These are phyloP conservation scores for Tenthredo notha DNA, from an alignment of 2,888 invertebrate genomes.

Conservation along the genomic window DNA sequence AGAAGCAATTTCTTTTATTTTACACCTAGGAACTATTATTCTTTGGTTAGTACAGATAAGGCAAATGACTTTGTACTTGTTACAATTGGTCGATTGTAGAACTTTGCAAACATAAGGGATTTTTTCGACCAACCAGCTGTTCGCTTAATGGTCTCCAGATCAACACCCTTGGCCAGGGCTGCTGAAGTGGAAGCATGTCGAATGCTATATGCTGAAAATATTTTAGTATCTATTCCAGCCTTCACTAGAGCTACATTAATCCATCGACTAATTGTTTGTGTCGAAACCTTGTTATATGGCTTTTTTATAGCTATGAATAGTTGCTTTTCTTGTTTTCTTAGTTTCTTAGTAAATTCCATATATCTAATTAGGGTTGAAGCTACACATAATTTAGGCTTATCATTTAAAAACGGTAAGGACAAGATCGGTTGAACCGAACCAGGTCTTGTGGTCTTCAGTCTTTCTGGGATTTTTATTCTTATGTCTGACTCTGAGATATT, in stretches of 20 bases:
- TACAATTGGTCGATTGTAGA: slow-evolving; percentile 12
- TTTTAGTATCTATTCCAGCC: background rate
- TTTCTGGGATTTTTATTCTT: too few relatives aligned
- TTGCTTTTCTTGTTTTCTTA: background rate
- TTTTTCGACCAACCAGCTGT: slow-evolving; percentile 27
- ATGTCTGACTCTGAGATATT: too few relatives aligned
- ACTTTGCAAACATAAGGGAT: slow-evolving; percentile 11
- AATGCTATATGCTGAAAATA: too few relatives aligned
- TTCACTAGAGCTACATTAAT: background rate
- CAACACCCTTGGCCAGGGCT: background rate
- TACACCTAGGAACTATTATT: background rate
- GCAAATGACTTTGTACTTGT: background rate
- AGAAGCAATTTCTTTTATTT: too few relatives aligned
- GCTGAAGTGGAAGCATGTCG: slow-evolving; percentile 2
- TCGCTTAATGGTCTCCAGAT: background rate
- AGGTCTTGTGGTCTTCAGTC: too few relatives aligned
- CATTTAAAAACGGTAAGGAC: too few relatives aligned
- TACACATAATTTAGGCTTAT: slow-evolving; percentile 19
- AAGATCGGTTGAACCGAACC: too few relatives aligned
- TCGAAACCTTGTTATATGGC: background rate
- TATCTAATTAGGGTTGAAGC: slow-evolving; percentile 47
- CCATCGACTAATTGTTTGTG: slow-evolving; percentile 22
- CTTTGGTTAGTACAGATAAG: background rate
- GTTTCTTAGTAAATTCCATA: slow-evolving; percentile 1
- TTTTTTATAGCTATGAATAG: background rate